These are phyloP conservation scores for Lepidurus apus DNA, from an alignment of 1,140 invertebrate species.

Conservation along the genomic window DNA sequence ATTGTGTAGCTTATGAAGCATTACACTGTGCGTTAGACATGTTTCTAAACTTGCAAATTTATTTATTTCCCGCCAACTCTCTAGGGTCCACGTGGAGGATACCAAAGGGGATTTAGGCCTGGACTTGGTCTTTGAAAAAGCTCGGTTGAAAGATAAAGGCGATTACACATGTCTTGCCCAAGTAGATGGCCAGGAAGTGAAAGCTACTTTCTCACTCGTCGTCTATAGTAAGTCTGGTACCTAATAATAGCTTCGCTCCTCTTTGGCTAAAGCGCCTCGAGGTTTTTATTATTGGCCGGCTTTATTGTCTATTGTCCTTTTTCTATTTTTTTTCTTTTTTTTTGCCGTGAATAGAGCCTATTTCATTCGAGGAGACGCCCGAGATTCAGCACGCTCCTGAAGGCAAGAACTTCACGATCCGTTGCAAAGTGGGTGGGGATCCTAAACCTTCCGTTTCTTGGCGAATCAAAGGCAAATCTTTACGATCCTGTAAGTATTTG, in stretches of 20 bases:
- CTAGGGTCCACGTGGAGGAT: conserved; percentile 41
- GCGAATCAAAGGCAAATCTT: conserved; percentile 38
- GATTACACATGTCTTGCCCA: conserved; percentile 42
- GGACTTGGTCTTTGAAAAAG: conserved; percentile 42
- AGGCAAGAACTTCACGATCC: conserved; percentile 45
- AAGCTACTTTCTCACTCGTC: conserved; percentile 39
- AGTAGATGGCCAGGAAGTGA: conserved; percentile 40
- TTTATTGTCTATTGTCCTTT: background rate
- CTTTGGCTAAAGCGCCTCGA: background rate
- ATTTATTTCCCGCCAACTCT: conserved; percentile 21
- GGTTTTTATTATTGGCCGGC: background rate
- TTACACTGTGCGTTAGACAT: background rate
- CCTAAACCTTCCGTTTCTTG: conserved; percentile 49
- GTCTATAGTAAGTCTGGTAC: conserved; percentile 43
- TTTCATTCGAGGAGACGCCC: conserved; percentile 48
- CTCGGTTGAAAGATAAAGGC: conserved; percentile 40
- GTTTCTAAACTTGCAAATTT: background rate
- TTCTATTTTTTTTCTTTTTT: background rate
- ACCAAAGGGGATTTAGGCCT: conserved; percentile 38
- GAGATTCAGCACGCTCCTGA: conserved; percentile 48
- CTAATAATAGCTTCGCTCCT: background rate
- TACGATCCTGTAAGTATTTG: background rate
- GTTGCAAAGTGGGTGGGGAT: conserved; percentile 50
- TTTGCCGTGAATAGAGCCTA: conserved; percentile 36
- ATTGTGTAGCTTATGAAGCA: too few species aligned